Percentiles rank a stretch among this genome's conserved stretches.
These are phyloP conservation scores for Sarcophaga caerulescens DNA, from an alignment of 2,888 invertebrate species.

Conservation along the genomic window DNA sequence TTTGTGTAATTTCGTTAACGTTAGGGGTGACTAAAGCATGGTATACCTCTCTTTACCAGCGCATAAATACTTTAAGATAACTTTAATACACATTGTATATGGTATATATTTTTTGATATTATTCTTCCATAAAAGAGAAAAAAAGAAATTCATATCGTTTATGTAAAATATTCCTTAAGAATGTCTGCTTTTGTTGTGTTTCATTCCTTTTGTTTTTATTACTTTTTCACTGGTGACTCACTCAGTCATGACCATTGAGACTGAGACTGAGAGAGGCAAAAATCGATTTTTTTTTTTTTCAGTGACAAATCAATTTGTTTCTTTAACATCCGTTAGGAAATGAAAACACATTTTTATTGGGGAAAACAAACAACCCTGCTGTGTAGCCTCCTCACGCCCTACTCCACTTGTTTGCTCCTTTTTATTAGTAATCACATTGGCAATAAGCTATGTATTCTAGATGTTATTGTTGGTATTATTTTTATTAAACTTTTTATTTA, in stretches of 20 bases:
- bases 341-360: conserved; percentile 54
- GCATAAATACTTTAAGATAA: no score
- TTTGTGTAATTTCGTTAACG: not conserved
- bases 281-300: conserved; percentile 52
- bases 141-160: not conserved
- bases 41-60: no score
- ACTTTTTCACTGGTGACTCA: conserved; percentile 12
- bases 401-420: not conserved
- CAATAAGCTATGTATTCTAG: conserved; percentile 48
- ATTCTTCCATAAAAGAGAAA: not conserved
- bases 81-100: not conserved
- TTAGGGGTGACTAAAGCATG: conserved; percentile 38
- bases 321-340: conserved; percentile 61
- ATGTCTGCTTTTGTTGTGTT: not conserved
- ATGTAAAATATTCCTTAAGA: conserved; percentile 15
- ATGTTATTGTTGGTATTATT: conserved; percentile 26
- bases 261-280: conserved; percentile 8
- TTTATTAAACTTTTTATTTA: not conserved
- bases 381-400: not conserved
- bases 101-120: conserved; percentile 25
- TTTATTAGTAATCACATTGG: not conserved
- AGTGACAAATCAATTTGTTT: conserved; percentile 60
- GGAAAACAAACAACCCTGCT: conserved; percentile 16
- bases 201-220: no score
- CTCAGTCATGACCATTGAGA: conserved; percentile 14